Evolutionary conservation across 2,797 vertebrate species (phyloP).

Genomic region (Bufotes viridis): DNA sequence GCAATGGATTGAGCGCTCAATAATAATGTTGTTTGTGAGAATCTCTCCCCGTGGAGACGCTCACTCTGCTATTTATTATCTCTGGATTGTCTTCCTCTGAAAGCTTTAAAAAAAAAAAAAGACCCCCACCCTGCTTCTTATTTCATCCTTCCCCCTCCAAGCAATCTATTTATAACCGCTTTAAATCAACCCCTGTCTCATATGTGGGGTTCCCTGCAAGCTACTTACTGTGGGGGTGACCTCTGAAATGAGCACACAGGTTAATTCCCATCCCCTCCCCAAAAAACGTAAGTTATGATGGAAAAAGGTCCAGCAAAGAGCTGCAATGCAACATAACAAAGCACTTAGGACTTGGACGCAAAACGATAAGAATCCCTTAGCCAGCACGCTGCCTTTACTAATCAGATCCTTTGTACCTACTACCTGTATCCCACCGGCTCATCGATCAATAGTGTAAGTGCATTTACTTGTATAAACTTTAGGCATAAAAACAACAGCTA

Average conservation of each 20-base stretch:
- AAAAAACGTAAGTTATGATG: neutral
- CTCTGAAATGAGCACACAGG: neutral
- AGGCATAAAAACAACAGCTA: neutral
- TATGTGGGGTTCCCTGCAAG: neutral
- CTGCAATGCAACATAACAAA: conserved; percentile 12
- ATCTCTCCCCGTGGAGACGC: conserved; percentile 77
- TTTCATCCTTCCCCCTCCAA: neutral
- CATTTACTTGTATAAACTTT: neutral
- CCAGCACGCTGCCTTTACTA: conserved; percentile 7
- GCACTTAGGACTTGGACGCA: conserved; percentile 39
- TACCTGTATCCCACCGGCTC: conserved; percentile 1
- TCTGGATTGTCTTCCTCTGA: conserved; percentile 79
- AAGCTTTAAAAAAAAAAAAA: conserved; percentile 63
- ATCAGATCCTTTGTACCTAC: conserved; percentile 18
- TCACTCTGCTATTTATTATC: conserved; percentile 79
- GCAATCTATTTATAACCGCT: conserved; percentile 32
- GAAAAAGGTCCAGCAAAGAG: conserved; percentile 13
- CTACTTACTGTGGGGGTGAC: neutral
- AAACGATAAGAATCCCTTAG: conserved; percentile 20
- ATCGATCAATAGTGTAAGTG: conserved; percentile 10
- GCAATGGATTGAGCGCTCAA: conserved; percentile 81
- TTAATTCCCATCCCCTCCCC: neutral
- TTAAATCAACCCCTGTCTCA: neutral
- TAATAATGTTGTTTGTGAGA: conserved; percentile 83
- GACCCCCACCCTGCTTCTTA: conserved; percentile 8